These are phyloP conservation scores for Yponomeuta cagnagella DNA, from an alignment of 2,888 invertebrate genomes.

Conservation along the genomic window DNA sequence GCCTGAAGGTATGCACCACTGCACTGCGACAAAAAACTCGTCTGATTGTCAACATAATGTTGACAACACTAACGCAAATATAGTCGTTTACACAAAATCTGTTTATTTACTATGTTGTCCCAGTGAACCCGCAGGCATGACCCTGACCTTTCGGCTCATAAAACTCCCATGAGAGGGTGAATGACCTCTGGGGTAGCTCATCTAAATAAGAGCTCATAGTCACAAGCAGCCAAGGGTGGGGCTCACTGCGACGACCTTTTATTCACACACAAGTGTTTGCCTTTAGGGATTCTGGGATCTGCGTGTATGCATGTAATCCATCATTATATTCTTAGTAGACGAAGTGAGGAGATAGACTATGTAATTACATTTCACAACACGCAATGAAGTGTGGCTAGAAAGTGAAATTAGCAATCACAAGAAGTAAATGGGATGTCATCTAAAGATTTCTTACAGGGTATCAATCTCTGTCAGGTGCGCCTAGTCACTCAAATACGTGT, in stretches of 20 bases:
- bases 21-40: slow-evolving; percentile 52
- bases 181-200: slow-evolving; percentile 61
- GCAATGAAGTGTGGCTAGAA: background rate
- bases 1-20: slow-evolving; percentile 48
- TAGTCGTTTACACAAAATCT: background rate
- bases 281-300: slow-evolving; percentile 18
- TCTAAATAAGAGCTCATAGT: slow-evolving; percentile 63
- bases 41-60: background rate
- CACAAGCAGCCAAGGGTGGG: slow-evolving; percentile 34
- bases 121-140: slow-evolving; percentile 31
- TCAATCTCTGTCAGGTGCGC: slow-evolving; percentile 11
- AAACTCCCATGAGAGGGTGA: slow-evolving; percentile 45
- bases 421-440: slow-evolving; percentile 10
- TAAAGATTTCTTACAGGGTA: slow-evolving; percentile 4
- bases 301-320: slow-evolving; percentile 1
- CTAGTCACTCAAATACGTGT: background rate
- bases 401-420: slow-evolving; percentile 1
- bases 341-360: background rate
- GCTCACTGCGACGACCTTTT: slow-evolving; percentile 39
- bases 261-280: slow-evolving; percentile 39
- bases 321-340: background rate
- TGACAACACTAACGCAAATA: background rate
- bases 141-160: slow-evolving; percentile 60
- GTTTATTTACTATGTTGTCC: background rate
- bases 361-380: background rate